A percentile compares a stretch with the other conserved stretches of the same genome.
Evolutionary conservation across 2,113 vertebrate genomes (phyloP).

Genomic region (Smithornis capensis): DNA sequence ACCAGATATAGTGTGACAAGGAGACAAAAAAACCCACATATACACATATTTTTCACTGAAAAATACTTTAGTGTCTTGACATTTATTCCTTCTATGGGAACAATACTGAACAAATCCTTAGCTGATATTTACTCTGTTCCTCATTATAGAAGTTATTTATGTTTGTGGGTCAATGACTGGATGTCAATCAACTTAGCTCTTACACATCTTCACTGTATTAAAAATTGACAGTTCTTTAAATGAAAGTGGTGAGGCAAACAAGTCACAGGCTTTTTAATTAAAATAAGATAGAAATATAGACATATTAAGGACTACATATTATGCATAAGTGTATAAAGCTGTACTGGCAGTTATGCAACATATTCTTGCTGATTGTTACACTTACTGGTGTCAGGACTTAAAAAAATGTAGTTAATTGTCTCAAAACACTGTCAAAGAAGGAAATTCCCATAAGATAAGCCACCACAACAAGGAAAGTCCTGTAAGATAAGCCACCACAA

Average conservation of each 20-base stretch:
- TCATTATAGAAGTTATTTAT: background rate
- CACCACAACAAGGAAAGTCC: too few relatives aligned
- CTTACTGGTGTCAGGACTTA: background rate
- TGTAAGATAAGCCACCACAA: too few relatives aligned
- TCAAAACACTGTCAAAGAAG: background rate
- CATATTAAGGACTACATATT: background rate
- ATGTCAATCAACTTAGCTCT: background rate
- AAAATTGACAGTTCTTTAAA: background rate
- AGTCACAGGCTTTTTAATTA: background rate
- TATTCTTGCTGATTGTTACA: background rate
- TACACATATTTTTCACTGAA: slow-evolving; percentile 1
- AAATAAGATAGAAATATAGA: background rate
- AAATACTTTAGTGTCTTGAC: background rate
- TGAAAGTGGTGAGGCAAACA: background rate
- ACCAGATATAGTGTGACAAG: background rate
- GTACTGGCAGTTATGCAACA: background rate
- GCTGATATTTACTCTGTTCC: background rate
- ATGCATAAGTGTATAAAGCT: background rate
- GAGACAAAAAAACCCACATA: background rate
- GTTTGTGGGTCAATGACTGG: background rate
- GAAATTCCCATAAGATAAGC: background rate
- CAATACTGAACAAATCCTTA: background rate
- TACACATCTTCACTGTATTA: background rate
- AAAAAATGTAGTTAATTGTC: background rate
- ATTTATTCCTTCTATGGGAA: background rate